Percentiles rank a stretch among this genome's conserved stretches.
These are phyloP conservation scores for Ophiodon elongatus DNA, from an alignment of 2,113 vertebrate species.

Conservation along the genomic window DNA sequence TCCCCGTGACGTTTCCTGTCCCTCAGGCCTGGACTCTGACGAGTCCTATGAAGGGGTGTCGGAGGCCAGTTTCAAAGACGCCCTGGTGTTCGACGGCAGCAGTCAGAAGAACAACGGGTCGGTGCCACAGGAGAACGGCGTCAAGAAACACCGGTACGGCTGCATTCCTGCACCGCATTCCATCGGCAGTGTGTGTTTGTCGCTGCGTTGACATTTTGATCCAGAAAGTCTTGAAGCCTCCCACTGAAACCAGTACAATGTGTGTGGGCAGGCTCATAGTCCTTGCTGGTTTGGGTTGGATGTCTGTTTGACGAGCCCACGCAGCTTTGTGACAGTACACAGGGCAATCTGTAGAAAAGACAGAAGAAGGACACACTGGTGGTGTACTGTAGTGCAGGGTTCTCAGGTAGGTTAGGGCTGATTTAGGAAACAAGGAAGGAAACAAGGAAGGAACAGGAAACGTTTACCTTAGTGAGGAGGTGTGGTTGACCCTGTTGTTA, in stretches of 20 bases:
- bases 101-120: slow-evolving; percentile 86
- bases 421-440: background rate
- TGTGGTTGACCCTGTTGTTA: too few relatives aligned
- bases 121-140: slow-evolving; percentile 91
- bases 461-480: too few relatives aligned
- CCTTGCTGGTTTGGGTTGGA: background rate
- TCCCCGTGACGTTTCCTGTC: background rate
- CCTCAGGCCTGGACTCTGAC: slow-evolving; percentile 94
- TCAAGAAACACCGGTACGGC: slow-evolving; percentile 92
- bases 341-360: too few relatives aligned
- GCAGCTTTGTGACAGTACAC: too few relatives aligned
- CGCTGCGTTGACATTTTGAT: background rate
- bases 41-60: slow-evolving; percentile 93
- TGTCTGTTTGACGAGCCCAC: background rate
- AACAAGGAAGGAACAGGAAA: too few relatives aligned
- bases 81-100: slow-evolving; percentile 80
- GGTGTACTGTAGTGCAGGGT: background rate
- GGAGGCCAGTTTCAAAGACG: slow-evolving; percentile 90
- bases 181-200: background rate
- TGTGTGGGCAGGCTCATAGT: background rate
- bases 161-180: slow-evolving; percentile 65
- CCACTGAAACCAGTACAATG: background rate
- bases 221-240: background rate
- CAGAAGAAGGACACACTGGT: background rate
- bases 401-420: background rate